Conservation (phyloP, 2,888 invertebrate genomes). For the Xestia rhomboidea region DNA sequence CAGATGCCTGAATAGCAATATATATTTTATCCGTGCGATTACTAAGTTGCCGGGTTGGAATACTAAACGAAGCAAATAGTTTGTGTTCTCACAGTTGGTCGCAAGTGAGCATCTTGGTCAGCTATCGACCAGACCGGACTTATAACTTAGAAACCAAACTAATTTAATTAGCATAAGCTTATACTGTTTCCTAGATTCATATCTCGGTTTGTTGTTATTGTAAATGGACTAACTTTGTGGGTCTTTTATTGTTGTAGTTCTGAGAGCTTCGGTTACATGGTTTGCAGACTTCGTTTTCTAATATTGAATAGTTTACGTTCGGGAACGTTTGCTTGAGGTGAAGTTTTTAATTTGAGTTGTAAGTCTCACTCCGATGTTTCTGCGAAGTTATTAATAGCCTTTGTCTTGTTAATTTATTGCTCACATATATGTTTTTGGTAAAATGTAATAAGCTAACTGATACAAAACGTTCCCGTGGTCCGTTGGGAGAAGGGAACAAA, state of each 20-base stretch:
- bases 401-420: conserved; percentile 11
- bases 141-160: conserved; percentile 77
- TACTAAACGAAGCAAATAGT: conserved; percentile 69
- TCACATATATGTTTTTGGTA: conserved; percentile 14
- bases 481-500: conserved; percentile 57
- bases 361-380: neutral
- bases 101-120: conserved; percentile 75
- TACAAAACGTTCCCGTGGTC: conserved; percentile 65
- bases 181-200: conserved; percentile 67
- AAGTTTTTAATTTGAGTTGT: neutral
- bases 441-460: conserved; percentile 51
- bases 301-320: conserved; percentile 20
- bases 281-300: conserved; percentile 14
- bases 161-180: conserved; percentile 81
- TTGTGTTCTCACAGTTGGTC: conserved; percentile 69
- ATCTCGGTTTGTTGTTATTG: conserved; percentile 65
- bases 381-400: conserved; percentile 6
- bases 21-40: conserved; percentile 58
- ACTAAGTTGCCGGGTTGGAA: conserved; percentile 54
- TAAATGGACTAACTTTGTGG: conserved; percentile 56
- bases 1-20: conserved; percentile 42
- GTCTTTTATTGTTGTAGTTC: conserved; percentile 36
- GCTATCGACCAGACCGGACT: conserved; percentile 68
- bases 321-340: neutral
- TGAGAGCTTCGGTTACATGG: neutral